Percentiles rank a stretch among this genome's conserved stretches.
Evolutionary conservation across 2,888 invertebrate genomes (phyloP).

Genomic region (Serripes groenlandicus): DNA sequence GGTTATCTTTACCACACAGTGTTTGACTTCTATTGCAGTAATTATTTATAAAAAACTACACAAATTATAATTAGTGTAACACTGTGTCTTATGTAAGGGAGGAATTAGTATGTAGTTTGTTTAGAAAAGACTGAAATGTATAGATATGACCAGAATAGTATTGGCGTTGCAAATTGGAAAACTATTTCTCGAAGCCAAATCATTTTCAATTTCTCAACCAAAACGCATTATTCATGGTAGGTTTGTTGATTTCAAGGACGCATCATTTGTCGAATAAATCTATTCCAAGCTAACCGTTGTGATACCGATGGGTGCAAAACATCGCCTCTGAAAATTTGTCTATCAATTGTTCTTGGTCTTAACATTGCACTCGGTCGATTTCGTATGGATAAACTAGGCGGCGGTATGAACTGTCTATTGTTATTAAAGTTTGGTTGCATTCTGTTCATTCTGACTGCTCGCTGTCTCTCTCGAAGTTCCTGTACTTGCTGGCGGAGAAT

Average conservation of each 20-base stretch:
- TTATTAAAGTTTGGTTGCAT: slow-evolving; percentile 10
- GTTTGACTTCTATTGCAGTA: too few species aligned
- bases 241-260: slow-evolving; percentile 3
- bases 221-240: neutral
- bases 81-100: too few species aligned
- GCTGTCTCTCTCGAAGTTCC: slow-evolving; percentile 1
- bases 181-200: too few species aligned
- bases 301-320: slow-evolving; percentile 38
- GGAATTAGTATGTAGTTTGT: too few species aligned
- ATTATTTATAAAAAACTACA: too few species aligned
- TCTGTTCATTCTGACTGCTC: neutral
- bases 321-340: slow-evolving; percentile 1
- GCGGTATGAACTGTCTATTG: too few species aligned
- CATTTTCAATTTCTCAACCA: too few species aligned
- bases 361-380: neutral
- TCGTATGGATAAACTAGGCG: neutral
- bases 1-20: too few species aligned
- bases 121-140: too few species aligned
- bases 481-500: neutral
- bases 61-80: too few species aligned
- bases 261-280: slow-evolving; percentile 55
- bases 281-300: slow-evolving; percentile 54
- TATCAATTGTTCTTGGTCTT: neutral
- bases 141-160: too few species aligned
- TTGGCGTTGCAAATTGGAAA: too few species aligned